Evolutionary conservation across 2,113 vertebrate species (phyloP).

Genomic region (Anguilla rostrata): DNA sequence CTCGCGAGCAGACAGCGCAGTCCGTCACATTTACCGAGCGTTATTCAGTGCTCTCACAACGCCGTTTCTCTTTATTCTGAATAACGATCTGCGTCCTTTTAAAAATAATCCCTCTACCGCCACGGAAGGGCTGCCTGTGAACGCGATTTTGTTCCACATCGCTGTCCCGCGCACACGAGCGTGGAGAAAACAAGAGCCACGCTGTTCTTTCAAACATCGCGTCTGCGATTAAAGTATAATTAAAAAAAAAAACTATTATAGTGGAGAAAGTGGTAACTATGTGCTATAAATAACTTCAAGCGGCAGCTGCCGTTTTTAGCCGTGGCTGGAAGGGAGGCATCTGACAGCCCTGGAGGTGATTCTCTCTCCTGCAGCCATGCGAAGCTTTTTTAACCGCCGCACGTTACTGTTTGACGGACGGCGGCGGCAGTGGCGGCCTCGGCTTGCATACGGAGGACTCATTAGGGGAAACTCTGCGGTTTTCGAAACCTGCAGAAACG

Average conservation of each 20-base stretch:
- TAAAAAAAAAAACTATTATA: conserved; percentile 21
- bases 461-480: conserved; percentile 19
- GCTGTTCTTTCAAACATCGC: neutral
- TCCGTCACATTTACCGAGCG: too few species aligned
- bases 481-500: conserved; percentile 20
- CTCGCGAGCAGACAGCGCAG: too few species aligned
- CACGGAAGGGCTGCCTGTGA: neutral
- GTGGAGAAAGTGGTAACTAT: conserved; percentile 20
- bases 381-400: conserved; percentile 11
- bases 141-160: neutral
- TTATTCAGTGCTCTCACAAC: neutral
- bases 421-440: conserved; percentile 34
- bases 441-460: conserved; percentile 35
- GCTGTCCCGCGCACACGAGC: neutral
- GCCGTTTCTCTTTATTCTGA: neutral
- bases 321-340: conserved; percentile 27
- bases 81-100: neutral
- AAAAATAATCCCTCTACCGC: neutral
- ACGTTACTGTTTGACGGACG: neutral
- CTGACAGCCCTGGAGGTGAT: conserved; percentile 41
- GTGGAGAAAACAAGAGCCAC: neutral
- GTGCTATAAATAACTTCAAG: conserved; percentile 53
- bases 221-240: conserved; percentile 25
- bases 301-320: conserved; percentile 28
- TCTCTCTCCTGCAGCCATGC: conserved; percentile 30